Conservation (phyloP, 64 coral and sea anemone species). For the Montipora cactus region DNA sequence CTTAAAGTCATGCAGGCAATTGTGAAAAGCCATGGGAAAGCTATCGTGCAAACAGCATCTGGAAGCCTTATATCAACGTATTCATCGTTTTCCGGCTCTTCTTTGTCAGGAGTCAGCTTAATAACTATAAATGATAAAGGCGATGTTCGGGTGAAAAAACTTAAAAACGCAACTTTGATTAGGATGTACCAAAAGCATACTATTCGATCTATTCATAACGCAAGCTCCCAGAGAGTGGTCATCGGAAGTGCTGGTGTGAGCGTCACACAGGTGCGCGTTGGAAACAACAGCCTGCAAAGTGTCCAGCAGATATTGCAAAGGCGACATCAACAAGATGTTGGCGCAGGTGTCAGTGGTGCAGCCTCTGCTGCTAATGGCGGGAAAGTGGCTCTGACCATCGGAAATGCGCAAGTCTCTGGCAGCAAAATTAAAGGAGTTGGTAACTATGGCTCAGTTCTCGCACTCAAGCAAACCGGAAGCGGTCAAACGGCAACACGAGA, state of each 20-base stretch:
- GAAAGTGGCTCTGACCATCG: background rate
- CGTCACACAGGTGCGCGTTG: background rate
- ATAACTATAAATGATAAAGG: conserved; percentile 51
- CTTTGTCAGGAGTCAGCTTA: conserved; percentile 49
- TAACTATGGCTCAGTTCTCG: background rate
- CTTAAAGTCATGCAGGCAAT: conserved; percentile 58
- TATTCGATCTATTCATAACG: conserved; percentile 23
- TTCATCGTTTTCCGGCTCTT: conserved; percentile 9
- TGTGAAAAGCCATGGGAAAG: conserved; percentile 66
- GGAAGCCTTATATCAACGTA: conserved; percentile 40
- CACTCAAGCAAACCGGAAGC: background rate
- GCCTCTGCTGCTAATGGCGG: background rate
- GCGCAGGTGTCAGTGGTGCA: background rate
- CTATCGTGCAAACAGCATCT: conserved; percentile 55
- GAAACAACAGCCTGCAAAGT: conserved; percentile 14
- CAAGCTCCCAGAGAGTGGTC: background rate
- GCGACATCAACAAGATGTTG: background rate
- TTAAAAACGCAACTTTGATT: conserved; percentile 46
- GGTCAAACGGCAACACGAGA: background rate
- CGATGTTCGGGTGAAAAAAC: conserved; percentile 12
- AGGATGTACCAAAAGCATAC: conserved; percentile 24
- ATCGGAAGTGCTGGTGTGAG: conserved; percentile 43
- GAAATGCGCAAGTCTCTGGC: conserved; percentile 4
- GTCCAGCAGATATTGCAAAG: conserved; percentile 40
- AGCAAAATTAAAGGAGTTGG: conserved; percentile 1